These are phyloP conservation scores for Cistogaster globosa DNA, from an alignment of 2,888 invertebrate genomes.

Conservation along the genomic window DNA sequence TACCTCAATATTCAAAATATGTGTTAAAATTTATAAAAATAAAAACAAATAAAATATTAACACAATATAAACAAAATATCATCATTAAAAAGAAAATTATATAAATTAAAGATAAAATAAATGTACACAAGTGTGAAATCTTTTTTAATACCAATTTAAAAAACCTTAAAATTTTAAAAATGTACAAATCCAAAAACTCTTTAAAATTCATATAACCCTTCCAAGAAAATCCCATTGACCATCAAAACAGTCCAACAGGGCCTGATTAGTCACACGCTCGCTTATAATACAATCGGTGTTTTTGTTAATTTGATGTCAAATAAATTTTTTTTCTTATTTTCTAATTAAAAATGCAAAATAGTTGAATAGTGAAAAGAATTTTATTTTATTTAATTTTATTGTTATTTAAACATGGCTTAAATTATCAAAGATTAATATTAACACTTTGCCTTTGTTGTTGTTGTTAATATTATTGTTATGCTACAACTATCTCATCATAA, in stretches of 20 bases:
- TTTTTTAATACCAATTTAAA: background rate
- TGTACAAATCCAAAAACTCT: too few species aligned
- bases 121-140: background rate
- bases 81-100: conserved; percentile 28
- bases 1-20: too few species aligned
- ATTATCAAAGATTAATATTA: conserved; percentile 15
- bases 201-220: too few species aligned
- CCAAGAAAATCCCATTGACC: background rate
- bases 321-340: conserved; percentile 53
- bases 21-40: conserved; percentile 2
- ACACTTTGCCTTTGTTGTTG: conserved; percentile 23
- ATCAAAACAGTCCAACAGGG: background rate
- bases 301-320: conserved; percentile 53
- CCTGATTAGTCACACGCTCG: background rate
- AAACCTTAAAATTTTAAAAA: background rate
- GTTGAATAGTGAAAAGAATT: conserved; percentile 2
- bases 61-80: conserved; percentile 38
- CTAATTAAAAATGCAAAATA: conserved; percentile 69
- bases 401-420: conserved; percentile 14
- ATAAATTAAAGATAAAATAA: conserved; percentile 9
- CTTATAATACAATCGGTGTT: background rate
- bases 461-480: background rate
- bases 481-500: background rate
- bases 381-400: background rate
- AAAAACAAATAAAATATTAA: conserved; percentile 55